Evolutionary conservation across 2,797 vertebrate species (phyloP).

Genomic region (Brachyalestes nurse): DNA sequence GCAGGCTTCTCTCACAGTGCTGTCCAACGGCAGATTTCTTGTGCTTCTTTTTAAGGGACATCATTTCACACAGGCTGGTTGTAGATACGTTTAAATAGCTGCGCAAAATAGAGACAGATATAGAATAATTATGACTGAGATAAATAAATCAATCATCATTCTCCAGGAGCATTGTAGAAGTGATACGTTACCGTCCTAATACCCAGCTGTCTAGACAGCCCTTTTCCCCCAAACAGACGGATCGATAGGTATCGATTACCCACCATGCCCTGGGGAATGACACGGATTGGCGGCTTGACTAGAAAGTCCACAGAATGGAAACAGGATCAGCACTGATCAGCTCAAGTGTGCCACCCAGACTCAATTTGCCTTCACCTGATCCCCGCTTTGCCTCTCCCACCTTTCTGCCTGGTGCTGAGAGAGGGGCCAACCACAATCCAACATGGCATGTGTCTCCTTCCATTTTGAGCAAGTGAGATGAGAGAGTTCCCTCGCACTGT

Average conservation of each 20-base stretch:
- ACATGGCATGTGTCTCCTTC: constrained; percentile 53
- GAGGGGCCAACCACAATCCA: constrained; percentile 44
- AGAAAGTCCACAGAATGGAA: constrained; percentile 49
- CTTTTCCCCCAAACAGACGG: constrained; percentile 57
- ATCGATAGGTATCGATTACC: constrained; percentile 63
- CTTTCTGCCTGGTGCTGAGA: constrained; percentile 18
- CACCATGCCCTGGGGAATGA: constrained; percentile 52
- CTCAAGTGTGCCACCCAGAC: constrained; percentile 56
- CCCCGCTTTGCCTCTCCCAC: constrained; percentile 36
- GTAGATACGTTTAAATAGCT: constrained; percentile 35
- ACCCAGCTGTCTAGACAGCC: constrained; percentile 61
- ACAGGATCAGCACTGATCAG: constrained; percentile 51
- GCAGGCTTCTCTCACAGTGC: background rate
- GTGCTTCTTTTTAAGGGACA: background rate
- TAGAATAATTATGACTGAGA: constrained; percentile 32
- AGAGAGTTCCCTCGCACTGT: constrained; percentile 32
- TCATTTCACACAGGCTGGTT: constrained; percentile 12
- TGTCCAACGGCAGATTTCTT: background rate
- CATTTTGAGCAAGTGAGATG: constrained; percentile 34
- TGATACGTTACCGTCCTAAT: constrained; percentile 56
- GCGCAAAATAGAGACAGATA: constrained; percentile 45
- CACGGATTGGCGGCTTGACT: constrained; percentile 54
- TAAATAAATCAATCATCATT: constrained; percentile 59
- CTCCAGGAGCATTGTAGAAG: constrained; percentile 46
- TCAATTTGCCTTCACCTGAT: constrained; percentile 60